These are phyloP conservation scores for Aethina tumida DNA, from an alignment of 1,140 invertebrate genomes.

Conservation along the genomic window DNA sequence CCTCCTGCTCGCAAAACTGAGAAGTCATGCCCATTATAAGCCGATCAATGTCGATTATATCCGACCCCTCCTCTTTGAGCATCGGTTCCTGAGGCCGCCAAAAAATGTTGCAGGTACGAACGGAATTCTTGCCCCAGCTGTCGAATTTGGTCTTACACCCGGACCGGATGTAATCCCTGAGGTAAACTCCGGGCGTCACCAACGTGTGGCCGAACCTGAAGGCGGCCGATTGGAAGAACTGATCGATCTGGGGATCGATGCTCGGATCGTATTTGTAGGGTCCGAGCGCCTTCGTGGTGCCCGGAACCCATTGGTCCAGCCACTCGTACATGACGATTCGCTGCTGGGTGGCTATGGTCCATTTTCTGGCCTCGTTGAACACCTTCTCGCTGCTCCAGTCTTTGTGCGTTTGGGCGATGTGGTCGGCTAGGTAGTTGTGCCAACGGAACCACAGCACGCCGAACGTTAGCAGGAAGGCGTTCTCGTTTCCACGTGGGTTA, in stretches of 20 bases:
- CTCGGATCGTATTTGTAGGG: conserved; percentile 50
- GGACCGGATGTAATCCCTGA: conserved; percentile 32
- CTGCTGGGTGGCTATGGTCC: conserved; percentile 47
- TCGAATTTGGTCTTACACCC: conserved; percentile 26
- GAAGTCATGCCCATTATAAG: conserved; percentile 51
- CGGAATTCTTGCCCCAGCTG: conserved; percentile 28
- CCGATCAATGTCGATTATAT: conserved; percentile 42
- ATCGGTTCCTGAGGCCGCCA: conserved; percentile 46
- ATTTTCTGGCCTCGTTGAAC: conserved; percentile 50
- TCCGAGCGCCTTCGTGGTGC: conserved; percentile 5
- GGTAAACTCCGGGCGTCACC: conserved; percentile 42
- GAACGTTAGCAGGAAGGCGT: conserved; percentile 11
- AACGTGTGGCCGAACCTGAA: conserved; percentile 59
- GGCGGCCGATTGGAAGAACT: conserved; percentile 59
- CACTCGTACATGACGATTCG: conserved; percentile 44
- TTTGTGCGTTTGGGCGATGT: conserved; percentile 32
- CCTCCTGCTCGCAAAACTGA: conserved; percentile 54
- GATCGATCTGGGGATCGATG: conserved; percentile 56
- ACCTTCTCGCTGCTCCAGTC: conserved; percentile 37
- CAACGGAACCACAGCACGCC: conserved; percentile 51
- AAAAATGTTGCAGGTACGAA: conserved; percentile 57
- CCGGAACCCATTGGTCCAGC: conserved; percentile 34
- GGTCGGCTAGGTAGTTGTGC: conserved; percentile 48
- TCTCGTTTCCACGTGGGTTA: conserved; percentile 46
- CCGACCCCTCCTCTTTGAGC: conserved; percentile 9